Evolutionary conservation across 2,113 vertebrate genomes (phyloP).

Genomic region (Elgaria multicarinata): DNA sequence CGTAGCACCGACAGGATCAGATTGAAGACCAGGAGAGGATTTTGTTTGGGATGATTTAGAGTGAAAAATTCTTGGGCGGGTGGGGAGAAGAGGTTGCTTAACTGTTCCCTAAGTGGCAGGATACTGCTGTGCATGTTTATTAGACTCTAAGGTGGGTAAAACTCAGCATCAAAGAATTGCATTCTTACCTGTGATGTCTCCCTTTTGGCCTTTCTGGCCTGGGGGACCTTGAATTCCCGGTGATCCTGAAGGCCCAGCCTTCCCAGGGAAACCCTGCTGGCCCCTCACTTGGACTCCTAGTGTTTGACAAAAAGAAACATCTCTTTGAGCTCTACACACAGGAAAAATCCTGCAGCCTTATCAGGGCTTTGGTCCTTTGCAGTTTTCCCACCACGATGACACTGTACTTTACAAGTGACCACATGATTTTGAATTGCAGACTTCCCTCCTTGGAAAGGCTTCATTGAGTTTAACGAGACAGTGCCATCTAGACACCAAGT

Average conservation of each 20-base stretch:
- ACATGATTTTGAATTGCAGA: no score
- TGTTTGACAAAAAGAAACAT: background rate
- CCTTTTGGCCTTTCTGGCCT: constrained; percentile 28
- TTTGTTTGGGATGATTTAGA: background rate
- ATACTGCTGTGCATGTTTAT: fast-evolving
- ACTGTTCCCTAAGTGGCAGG: background rate
- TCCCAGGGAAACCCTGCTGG: constrained; percentile 13
- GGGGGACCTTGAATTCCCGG: background rate
- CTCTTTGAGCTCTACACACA: no score
- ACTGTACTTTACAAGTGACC: no score
- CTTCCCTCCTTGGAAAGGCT: no score
- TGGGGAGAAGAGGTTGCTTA: background rate
- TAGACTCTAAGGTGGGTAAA: background rate
- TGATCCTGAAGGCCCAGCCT: constrained; percentile 14
- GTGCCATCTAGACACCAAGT: no score
- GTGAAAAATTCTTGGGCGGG: background rate
- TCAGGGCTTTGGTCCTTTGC: no score
- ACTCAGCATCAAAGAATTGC: background rate
- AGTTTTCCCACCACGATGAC: no score
- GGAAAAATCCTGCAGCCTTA: no score
- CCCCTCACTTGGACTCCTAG: constrained; percentile 23
- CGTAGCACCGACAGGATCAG: background rate
- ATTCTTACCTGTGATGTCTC: constrained; percentile 26
- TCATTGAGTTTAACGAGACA: no score
- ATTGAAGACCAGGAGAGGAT: no score